phyloP scores from a whole-genome alignment of 2,113 vertebrate species.

The Charina bottae region DNA sequence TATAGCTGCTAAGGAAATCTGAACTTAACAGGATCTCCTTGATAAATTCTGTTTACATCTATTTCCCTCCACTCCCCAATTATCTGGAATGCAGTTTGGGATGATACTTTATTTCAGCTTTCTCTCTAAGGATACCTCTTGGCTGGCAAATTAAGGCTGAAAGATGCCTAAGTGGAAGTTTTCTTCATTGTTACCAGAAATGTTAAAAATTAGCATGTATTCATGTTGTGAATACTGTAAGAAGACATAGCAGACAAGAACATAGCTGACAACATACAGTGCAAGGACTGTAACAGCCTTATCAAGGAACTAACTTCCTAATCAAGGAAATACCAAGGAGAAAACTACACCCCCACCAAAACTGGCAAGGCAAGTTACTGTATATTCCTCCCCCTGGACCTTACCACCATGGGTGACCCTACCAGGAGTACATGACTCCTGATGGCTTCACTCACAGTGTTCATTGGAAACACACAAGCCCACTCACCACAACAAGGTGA shows the following conservation, averaged over 20 bases:
- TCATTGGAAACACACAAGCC: too few species aligned
- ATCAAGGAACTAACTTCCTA: too few species aligned
- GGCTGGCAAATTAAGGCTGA: slow-evolving; percentile 49
- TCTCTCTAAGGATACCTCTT: slow-evolving; percentile 52
- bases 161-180: slow-evolving; percentile 60
- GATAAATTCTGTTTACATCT: slow-evolving; percentile 29
- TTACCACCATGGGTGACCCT: too few species aligned
- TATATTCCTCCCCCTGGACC: too few species aligned
- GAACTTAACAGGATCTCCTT: slow-evolving; percentile 48
- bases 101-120: slow-evolving; percentile 61
- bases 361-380: neutral
- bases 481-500: too few species aligned
- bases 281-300: neutral
- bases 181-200: slow-evolving; percentile 35
- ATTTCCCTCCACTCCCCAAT: neutral
- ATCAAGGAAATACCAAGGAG: neutral
- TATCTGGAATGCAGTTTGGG: slow-evolving; percentile 38
- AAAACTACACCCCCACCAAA: neutral
- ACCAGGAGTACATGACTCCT: too few species aligned
- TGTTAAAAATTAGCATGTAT: neutral
- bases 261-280: slow-evolving; percentile 13
- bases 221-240: slow-evolving; percentile 25
- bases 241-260: slow-evolving; percentile 44
- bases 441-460: too few species aligned
- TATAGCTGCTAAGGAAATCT: slow-evolving; percentile 37